Percentiles rank a stretch among this genome's conserved stretches.
phyloP scores from a whole-genome alignment of 2,113 vertebrate genomes.

The Hystrix brachyura region DNA sequence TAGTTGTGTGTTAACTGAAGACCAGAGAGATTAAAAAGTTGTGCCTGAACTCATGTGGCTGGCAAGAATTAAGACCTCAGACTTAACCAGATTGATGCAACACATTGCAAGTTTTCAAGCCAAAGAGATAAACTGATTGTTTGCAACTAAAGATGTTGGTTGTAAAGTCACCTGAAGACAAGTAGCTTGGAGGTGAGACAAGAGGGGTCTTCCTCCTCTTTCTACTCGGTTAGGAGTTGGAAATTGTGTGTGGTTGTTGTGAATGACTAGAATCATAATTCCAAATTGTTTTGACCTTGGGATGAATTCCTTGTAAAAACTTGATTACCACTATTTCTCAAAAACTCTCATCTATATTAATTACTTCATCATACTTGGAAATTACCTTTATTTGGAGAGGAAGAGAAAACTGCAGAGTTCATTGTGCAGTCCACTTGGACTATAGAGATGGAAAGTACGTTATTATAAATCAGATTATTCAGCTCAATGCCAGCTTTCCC shows the following conservation, averaged over 20 bases:
- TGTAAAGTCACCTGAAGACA: background rate
- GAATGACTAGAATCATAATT: slow-evolving; percentile 10
- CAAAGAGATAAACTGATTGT: background rate
- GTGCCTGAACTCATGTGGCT: slow-evolving; percentile 34
- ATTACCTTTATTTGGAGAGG: slow-evolving; percentile 21
- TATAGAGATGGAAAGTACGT: background rate
- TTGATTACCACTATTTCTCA: slow-evolving; percentile 5
- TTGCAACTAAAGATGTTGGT: background rate
- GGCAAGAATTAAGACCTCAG: background rate
- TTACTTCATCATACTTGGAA: slow-evolving; percentile 31
- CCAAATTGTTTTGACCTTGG: background rate
- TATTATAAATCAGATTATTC: slow-evolving; percentile 48
- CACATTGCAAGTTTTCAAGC: slow-evolving; percentile 3
- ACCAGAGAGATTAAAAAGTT: slow-evolving; percentile 6
- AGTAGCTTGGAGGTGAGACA: background rate
- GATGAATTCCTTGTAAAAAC: slow-evolving; percentile 28
- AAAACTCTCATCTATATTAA: slow-evolving; percentile 1
- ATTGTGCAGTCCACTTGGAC: background rate
- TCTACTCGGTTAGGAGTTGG: background rate
- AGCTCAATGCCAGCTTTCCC: slow-evolving; percentile 39
- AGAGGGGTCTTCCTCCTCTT: background rate
- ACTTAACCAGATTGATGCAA: slow-evolving; percentile 11
- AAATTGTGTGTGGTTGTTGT: background rate
- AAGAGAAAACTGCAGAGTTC: slow-evolving; percentile 42
- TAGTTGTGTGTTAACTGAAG: slow-evolving; percentile 30